Percentiles rank a stretch among this genome's conserved stretches.
Conservation (phyloP, 2,113 vertebrate species). For the Pseudonaja textilis region DNA sequence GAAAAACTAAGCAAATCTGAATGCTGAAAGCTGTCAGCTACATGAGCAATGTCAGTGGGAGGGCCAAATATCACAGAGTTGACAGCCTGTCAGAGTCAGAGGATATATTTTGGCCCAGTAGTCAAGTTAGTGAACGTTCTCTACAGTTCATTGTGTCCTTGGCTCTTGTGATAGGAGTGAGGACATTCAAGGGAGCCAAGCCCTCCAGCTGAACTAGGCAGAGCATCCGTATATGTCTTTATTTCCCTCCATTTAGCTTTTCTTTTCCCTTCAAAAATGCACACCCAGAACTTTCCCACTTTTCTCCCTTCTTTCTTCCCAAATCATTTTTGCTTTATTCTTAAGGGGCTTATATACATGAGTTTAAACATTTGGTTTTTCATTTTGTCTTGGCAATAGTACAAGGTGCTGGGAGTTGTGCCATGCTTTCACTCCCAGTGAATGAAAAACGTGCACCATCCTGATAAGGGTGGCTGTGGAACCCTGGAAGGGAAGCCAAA, state of each 20-base stretch:
- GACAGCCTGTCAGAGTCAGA: not conserved
- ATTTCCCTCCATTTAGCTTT: not conserved
- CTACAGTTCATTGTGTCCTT: constrained; percentile 26
- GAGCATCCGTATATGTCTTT: constrained; percentile 4
- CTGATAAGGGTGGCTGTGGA: constrained; percentile 8
- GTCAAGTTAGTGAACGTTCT: constrained; percentile 6
- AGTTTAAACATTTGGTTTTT: not conserved
- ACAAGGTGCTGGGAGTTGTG: constrained; percentile 3
- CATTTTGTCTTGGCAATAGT: constrained; percentile 5
- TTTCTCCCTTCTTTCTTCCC: not conserved
- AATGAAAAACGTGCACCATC: constrained; percentile 8
- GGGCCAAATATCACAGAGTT: constrained; percentile 6
- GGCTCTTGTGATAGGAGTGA: constrained; percentile 2
- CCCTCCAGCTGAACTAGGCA: not conserved
- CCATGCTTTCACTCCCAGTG: constrained; percentile 14
- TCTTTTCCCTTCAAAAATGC: not conserved
- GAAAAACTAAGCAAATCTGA: not conserved
- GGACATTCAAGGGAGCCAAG: constrained; percentile 5
- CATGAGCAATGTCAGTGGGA: constrained; percentile 1
- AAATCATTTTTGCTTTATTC: not conserved
- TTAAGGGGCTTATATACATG: not conserved
- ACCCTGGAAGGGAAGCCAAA: not conserved
- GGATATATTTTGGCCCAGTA: not conserved
- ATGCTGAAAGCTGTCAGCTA: not conserved
- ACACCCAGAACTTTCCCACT: not conserved